phyloP scores from a whole-genome alignment of 2,797 vertebrate genomes.

The Tinamus major region DNA sequence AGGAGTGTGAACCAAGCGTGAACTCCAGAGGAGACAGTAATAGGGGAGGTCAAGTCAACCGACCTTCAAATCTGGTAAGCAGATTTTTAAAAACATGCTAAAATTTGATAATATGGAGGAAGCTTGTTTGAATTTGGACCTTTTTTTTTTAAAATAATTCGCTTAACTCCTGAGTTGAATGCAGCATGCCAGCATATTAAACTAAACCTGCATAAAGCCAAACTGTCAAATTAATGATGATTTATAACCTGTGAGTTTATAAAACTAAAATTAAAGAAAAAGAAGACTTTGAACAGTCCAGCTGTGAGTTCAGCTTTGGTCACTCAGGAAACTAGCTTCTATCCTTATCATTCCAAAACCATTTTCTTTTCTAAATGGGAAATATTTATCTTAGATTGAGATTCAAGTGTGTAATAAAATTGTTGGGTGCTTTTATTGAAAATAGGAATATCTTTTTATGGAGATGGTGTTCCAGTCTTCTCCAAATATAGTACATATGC shows the following conservation, averaged over 20 bases:
- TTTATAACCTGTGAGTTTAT: conserved; percentile 64
- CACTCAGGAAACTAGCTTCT: conserved; percentile 48
- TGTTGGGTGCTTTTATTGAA: conserved; percentile 3
- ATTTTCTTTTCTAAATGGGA: conserved; percentile 61
- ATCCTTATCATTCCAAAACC: conserved; percentile 67
- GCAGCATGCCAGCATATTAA: conserved; percentile 40
- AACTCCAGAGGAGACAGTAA: conserved; percentile 32
- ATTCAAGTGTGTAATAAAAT: conserved; percentile 45
- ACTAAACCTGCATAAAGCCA: conserved; percentile 41
- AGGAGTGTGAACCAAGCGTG: conserved; percentile 31
- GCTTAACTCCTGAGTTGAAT: conserved; percentile 58
- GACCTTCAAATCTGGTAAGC: conserved; percentile 46
- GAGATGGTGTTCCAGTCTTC: background rate
- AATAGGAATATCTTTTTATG: conserved; percentile 60
- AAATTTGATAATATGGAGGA: conserved; percentile 20
- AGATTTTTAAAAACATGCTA: conserved; percentile 48
- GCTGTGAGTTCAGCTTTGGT: conserved; percentile 53
- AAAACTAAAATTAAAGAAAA: conserved; percentile 61
- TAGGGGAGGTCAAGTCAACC: conserved; percentile 16
- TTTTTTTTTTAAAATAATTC: conserved; percentile 22
- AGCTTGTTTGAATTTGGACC: conserved; percentile 43
- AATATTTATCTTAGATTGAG: conserved; percentile 34
- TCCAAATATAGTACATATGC: background rate
- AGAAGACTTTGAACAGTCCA: conserved; percentile 37
- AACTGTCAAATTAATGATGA: conserved; percentile 49